Evolutionary conservation across 2,888 invertebrate genomes (phyloP), one percentile per base, ranked within the genome.

Genomic region (Leptinotarsa rubiginosa): DNA sequence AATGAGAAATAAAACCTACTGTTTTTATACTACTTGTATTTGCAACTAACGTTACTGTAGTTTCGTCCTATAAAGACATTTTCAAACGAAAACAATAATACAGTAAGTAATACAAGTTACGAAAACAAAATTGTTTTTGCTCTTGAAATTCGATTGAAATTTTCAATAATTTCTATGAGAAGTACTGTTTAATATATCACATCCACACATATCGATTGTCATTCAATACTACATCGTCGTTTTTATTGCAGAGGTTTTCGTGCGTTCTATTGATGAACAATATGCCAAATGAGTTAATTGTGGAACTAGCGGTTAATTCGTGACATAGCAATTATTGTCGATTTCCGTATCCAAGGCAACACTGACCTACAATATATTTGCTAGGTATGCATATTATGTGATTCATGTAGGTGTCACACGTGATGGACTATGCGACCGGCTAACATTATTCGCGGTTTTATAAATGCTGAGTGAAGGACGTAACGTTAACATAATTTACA

Each of bases 271-370:
- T 56, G 56, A 56, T 20, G 22, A 15, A 22, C 56, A 56, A 56
- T 56, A 22, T 20, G 15, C 22, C 56, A 75, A 75, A 70, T 72
- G 47, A 69, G 66, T 72, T 75, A 69, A 75, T 75, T 75, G 70
- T 66, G 75, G 70, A 59, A 72, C 70, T 75, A 72, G 65, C 62
- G 75, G 59, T 59, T 64, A 62, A 72, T 72, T 72, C 54, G 65
- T 72, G 75, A 75, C 72, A 69, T 47, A 50, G 66, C 66, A 69
- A 72, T 75, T 75, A 75, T 75, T 72, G 75, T 66, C 70, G 72
- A 72, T 67, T 67, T 67, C 70, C 52, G 75, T 72, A 59, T n/a
- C 75, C 69, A 72, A 70, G 49, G 75, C 59, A 75, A 70, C 75
- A 18, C 52, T 64, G 52, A 67, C 72, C 62, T 31, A 62, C 69